Evolutionary conservation across 1,140 invertebrate genomes (phyloP).

Genomic region (Aphelenchoides besseyi): DNA sequence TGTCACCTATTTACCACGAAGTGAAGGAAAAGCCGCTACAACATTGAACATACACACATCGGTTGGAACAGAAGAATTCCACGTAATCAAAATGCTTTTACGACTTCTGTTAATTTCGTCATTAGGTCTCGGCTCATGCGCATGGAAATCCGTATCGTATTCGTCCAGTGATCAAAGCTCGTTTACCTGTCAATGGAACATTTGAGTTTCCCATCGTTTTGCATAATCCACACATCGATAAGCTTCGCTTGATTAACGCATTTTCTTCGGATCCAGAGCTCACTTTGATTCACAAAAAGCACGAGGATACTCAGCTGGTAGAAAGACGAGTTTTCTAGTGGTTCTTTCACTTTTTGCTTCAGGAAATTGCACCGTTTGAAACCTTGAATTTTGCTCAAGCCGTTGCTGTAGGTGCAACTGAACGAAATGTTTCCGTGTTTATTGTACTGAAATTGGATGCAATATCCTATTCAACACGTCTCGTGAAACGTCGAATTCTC

Average conservation of each 20-base stretch:
- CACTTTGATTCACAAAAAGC: background rate
- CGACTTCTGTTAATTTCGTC: background rate
- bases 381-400: conserved; percentile 83
- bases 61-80: conserved; percentile 77
- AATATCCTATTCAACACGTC: background rate
- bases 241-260: conserved; percentile 72
- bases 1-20: conserved; percentile 36
- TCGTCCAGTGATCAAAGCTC: conserved; percentile 77
- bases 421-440: conserved; percentile 79
- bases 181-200: conserved; percentile 84
- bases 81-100: conserved; percentile 66
- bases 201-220: conserved; percentile 84
- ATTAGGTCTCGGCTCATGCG: conserved; percentile 40
- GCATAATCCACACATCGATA: conserved; percentile 83
- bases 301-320: conserved; percentile 69
- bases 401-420: conserved; percentile 73
- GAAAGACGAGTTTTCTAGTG: conserved; percentile 67
- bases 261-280: background rate
- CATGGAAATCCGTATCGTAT: conserved; percentile 45
- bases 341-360: conserved; percentile 24
- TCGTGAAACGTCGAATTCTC: conserved; percentile 64
- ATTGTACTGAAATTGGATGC: conserved; percentile 73
- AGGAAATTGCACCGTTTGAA: conserved; percentile 80
- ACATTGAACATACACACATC: conserved; percentile 87
- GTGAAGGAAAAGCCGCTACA: conserved; percentile 56